Evolutionary conservation across 2,888 invertebrate genomes (phyloP).

Genomic region (Drosophila crucigera): DNA sequence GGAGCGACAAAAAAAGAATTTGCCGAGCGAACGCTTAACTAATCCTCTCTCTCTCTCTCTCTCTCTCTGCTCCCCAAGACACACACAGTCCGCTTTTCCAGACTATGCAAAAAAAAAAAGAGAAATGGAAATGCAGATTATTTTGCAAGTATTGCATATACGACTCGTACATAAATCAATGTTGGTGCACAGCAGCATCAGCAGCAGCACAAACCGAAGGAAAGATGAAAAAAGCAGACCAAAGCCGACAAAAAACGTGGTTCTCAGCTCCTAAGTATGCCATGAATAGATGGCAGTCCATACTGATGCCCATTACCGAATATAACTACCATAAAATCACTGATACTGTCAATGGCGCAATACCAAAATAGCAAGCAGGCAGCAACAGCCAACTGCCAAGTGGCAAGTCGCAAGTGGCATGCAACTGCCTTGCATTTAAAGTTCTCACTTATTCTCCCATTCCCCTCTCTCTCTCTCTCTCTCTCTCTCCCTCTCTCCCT

Average conservation of each 20-base stretch:
- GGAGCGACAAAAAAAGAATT: background rate
- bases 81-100: constrained; percentile 3
- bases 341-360: constrained; percentile 44
- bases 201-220: background rate
- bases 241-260: constrained; percentile 10
- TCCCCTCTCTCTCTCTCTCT: background rate
- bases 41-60: constrained; percentile 4
- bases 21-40: constrained; percentile 13
- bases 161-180: constrained; percentile 56
- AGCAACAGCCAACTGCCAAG: constrained; percentile 15
- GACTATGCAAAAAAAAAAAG: constrained; percentile 2
- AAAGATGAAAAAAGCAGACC: background rate
- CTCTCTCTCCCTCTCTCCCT: too few species aligned
- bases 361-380: background rate
- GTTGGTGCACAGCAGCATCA: constrained; percentile 22
- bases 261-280: constrained; percentile 32
- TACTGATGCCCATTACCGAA: constrained; percentile 21
- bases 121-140: constrained; percentile 23
- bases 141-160: constrained; percentile 46
- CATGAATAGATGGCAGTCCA: constrained; percentile 39
- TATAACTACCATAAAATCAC: constrained; percentile 56
- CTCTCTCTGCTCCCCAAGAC: background rate
- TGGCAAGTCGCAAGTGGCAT: constrained; percentile 39
- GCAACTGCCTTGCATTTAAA: constrained; percentile 46
- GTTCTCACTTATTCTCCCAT: constrained; percentile 11